phyloP scores from a whole-genome alignment of 2,113 vertebrate species.

The Rhabdomys dilectus region DNA sequence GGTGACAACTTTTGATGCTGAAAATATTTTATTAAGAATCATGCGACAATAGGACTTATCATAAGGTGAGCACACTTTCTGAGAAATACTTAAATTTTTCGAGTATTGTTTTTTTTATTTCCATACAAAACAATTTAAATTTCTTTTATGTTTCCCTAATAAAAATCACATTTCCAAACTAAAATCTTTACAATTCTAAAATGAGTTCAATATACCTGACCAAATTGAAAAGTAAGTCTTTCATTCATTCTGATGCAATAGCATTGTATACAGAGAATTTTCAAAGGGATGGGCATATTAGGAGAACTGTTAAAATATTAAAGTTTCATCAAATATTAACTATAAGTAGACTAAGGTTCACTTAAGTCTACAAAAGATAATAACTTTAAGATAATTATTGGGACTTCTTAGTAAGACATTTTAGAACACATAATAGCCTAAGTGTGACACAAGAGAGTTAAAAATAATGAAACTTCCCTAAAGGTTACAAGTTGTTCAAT shows the following conservation, averaged over 20 bases:
- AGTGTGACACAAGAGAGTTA: neutral
- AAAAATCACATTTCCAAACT: neutral
- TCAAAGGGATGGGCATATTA: neutral
- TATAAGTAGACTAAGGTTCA: slow-evolving; percentile 50
- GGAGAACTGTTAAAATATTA: slow-evolving; percentile 56
- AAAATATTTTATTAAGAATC: neutral
- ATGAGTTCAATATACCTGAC: neutral
- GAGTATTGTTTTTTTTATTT: neutral
- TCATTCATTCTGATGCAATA: slow-evolving; percentile 28
- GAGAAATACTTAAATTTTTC: neutral
- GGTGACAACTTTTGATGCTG: neutral
- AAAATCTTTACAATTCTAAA: neutral
- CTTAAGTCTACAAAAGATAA: slow-evolving; percentile 26
- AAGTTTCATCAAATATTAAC: slow-evolving; percentile 72
- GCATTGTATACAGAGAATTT: neutral
- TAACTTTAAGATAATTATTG: slow-evolving; percentile 48
- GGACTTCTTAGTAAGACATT: slow-evolving; percentile 46
- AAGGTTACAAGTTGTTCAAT: neutral
- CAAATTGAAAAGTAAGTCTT: neutral
- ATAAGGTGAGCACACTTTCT: neutral
- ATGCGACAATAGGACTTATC: accelerated
- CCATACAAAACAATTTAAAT: neutral
- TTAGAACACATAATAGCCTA: neutral
- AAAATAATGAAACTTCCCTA: slow-evolving; percentile 11
- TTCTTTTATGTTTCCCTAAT: neutral